phyloP scores from a whole-genome alignment of 2,888 invertebrate genomes.

The Dysmachus trigonus region DNA sequence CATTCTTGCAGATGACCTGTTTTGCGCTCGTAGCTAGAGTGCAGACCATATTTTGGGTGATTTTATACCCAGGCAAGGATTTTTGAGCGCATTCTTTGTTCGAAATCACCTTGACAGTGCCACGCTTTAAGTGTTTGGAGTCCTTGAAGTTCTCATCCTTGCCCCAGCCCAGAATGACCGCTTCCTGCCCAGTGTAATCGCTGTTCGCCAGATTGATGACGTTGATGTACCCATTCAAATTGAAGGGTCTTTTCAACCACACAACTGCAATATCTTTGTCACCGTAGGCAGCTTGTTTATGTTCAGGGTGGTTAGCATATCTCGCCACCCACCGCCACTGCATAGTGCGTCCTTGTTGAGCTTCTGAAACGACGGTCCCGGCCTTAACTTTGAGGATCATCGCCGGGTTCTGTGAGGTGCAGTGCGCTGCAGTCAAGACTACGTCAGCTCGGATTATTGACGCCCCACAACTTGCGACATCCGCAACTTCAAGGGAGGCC shows the following conservation, averaged over 20 bases:
- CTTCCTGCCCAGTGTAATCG: not conserved
- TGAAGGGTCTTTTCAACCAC: not conserved
- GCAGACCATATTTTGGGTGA: constrained; percentile 8
- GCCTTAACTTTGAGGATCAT: not conserved
- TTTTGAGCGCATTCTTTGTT: not conserved
- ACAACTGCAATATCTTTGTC: constrained; percentile 17
- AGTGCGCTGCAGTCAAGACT: constrained; percentile 26
- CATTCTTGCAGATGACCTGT: constrained; percentile 21
- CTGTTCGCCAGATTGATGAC: not conserved
- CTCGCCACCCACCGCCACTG: not conserved
- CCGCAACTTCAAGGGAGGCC: constrained; percentile 1
- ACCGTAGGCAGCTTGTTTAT: not conserved
- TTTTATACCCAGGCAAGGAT: not conserved
- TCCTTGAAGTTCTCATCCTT: constrained; percentile 19
- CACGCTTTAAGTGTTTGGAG: not conserved
- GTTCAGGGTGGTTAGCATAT: constrained; percentile 7
- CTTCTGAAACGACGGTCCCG: not conserved
- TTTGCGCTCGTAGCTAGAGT: not conserved
- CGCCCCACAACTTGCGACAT: not conserved
- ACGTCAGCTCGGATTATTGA: not conserved
- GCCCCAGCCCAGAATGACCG: constrained; percentile 19
- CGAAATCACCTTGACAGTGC: not conserved
- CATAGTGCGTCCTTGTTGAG: not conserved
- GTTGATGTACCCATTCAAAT: not conserved
- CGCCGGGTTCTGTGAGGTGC: not conserved